Evolutionary conservation across 1,140 invertebrate species (phyloP).

Genomic region (Battus philenor): DNA sequence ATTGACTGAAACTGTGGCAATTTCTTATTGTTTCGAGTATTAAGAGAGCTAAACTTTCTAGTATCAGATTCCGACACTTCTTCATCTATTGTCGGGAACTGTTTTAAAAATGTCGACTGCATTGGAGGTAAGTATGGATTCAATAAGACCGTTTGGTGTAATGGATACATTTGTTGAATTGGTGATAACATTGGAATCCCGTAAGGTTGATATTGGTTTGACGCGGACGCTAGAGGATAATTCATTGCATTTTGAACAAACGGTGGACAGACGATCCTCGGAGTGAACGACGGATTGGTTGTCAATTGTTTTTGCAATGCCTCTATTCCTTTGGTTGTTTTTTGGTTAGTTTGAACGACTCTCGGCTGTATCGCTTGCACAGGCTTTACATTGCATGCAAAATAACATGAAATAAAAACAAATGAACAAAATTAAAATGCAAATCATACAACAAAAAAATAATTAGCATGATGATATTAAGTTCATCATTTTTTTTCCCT

Average conservation of each 20-base stretch:
- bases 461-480: no score
- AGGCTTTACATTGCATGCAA: slow-evolving; percentile 58
- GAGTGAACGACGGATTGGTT: slow-evolving; percentile 68
- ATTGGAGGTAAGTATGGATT: slow-evolving; percentile 61
- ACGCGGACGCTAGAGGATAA: slow-evolving; percentile 30
- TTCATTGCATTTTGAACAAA: slow-evolving; percentile 54
- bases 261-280: slow-evolving; percentile 65
- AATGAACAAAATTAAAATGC: slow-evolving; percentile 45
- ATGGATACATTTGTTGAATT: slow-evolving; percentile 62
- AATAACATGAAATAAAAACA: slow-evolving; percentile 62
- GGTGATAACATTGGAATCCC: slow-evolving; percentile 57
- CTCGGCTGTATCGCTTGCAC: slow-evolving; percentile 72
- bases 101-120: slow-evolving; percentile 57
- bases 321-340: slow-evolving; percentile 57
- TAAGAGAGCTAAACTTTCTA: slow-evolving; percentile 59
- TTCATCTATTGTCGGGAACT: slow-evolving; percentile 66
- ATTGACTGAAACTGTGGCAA: slow-evolving; percentile 63
- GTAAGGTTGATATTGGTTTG: slow-evolving; percentile 41
- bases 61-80: slow-evolving; percentile 40
- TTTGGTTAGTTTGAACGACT: slow-evolving; percentile 59
- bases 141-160: slow-evolving; percentile 61
- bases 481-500: no score
- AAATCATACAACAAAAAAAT: slow-evolving; percentile 37
- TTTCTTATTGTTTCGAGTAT: slow-evolving; percentile 52
- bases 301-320: slow-evolving; percentile 67